A percentile compares a stretch with the other conserved stretches of the same genome.
phyloP scores from a whole-genome alignment of 2,797 vertebrate genomes.

The Danio jaintianensis region DNA sequence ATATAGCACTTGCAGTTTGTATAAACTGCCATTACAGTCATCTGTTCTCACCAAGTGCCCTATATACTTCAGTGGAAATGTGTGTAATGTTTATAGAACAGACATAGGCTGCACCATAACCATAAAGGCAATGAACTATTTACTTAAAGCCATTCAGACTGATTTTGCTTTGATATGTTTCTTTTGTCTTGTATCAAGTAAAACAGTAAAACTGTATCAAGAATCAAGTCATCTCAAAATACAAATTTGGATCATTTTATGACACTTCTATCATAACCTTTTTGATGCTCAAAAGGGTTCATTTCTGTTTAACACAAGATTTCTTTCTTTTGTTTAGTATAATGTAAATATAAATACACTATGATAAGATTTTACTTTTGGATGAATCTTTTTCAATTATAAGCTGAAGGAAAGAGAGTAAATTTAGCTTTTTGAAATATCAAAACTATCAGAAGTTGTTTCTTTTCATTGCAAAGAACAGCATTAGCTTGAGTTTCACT shows the following conservation, averaged over 20 bases:
- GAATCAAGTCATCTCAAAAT: neutral
- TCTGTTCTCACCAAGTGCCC: too few relatives aligned
- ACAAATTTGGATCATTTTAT: neutral
- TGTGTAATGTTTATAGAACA: too few relatives aligned
- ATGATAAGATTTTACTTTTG: neutral
- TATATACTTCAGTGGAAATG: too few relatives aligned
- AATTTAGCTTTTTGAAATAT: neutral
- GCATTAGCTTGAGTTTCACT: slow-evolving; percentile 15
- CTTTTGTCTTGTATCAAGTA: too few relatives aligned
- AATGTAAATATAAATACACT: neutral
- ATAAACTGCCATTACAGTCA: too few relatives aligned
- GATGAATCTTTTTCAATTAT: neutral
- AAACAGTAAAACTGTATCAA: neutral
- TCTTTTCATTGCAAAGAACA: slow-evolving; percentile 4
- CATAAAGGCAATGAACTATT: too few relatives aligned
- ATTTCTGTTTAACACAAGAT: too few relatives aligned
- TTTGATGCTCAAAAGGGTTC: neutral
- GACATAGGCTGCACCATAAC: too few relatives aligned
- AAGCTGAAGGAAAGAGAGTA: neutral
- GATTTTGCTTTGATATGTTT: too few relatives aligned
- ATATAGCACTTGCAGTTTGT: too few relatives aligned
- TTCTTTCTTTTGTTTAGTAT: neutral
- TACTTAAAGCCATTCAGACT: too few relatives aligned
- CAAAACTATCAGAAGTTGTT: neutral
- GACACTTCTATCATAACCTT: neutral